A percentile compares a stretch with the other conserved stretches of the same genome.
Conservation (phyloP, 2,113 vertebrate genomes). For the Pyrgilauda ruficollis region DNA sequence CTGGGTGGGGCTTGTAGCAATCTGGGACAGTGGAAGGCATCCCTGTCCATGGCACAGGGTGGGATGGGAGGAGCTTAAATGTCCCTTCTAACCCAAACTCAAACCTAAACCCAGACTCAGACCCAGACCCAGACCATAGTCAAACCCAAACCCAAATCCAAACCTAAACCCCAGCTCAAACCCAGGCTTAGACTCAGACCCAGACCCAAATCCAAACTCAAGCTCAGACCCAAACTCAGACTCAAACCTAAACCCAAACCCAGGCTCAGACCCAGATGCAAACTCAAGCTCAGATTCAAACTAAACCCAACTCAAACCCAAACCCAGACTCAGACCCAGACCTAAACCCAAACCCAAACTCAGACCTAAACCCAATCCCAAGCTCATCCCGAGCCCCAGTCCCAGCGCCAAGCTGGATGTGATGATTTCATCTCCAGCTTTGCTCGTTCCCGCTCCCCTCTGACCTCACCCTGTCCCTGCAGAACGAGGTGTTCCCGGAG, state of each 20-base stretch:
- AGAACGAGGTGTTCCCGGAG: conserved; percentile 97
- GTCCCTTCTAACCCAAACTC: too few species aligned
- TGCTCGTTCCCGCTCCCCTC: not conserved
- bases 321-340: accelerated
- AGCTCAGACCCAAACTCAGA: accelerated
- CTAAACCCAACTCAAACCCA: accelerated
- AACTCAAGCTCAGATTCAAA: accelerated
- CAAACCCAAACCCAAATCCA: accelerated
- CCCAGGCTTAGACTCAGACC: accelerated
- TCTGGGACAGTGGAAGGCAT: not conserved
- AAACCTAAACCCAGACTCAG: not conserved
- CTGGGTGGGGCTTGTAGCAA: not conserved
- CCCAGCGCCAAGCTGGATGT: accelerated
- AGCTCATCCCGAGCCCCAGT: accelerated
- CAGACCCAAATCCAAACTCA: accelerated
- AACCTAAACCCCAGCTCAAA: accelerated
- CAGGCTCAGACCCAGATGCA: accelerated
- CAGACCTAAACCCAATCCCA: accelerated
- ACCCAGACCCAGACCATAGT: too few species aligned
- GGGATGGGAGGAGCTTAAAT: not conserved
- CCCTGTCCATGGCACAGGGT: accelerated
- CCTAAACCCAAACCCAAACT: accelerated
- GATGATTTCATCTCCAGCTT: accelerated
- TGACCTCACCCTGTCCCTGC: not conserved
- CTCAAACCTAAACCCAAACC: accelerated